Percentiles rank a stretch among this genome's conserved stretches.
Conservation (phyloP, 1,140 invertebrate genomes). For the Elysia chlorotica region DNA sequence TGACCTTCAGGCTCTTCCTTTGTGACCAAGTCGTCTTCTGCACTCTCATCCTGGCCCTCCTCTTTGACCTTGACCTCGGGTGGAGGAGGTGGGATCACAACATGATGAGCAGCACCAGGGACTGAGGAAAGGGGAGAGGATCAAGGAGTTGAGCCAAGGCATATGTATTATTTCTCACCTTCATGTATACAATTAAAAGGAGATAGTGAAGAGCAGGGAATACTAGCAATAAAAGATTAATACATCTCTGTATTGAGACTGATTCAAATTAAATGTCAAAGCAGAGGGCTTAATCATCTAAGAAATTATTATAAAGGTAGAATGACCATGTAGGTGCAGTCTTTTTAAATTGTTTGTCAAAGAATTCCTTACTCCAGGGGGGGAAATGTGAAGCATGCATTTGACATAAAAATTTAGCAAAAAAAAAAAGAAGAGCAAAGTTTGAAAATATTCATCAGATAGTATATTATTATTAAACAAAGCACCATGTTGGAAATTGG, state of each 20-base stretch:
- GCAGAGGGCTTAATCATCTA: too few species aligned
- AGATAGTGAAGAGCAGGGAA: neutral
- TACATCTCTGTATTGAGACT: neutral
- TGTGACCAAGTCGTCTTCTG: neutral
- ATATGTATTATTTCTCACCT: neutral
- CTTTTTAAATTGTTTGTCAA: too few species aligned
- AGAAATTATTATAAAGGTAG: too few species aligned
- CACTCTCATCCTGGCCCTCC: neutral
- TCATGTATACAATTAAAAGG: neutral
- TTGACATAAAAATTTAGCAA: too few species aligned
- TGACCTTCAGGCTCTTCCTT: neutral
- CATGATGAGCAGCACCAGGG: conserved; percentile 7
- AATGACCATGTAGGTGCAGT: too few species aligned
- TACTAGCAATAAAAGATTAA: neutral
- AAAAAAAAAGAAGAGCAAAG: too few species aligned
- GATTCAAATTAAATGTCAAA: neutral
- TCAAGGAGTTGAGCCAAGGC: neutral
- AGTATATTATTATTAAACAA: too few species aligned
- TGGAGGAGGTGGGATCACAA: conserved; percentile 12
- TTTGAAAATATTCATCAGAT: too few species aligned
- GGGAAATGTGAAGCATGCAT: too few species aligned
- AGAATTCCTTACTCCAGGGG: too few species aligned
- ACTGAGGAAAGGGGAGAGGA: conserved; percentile 1
- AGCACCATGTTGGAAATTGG: too few species aligned
- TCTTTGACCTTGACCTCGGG: neutral